These are phyloP conservation scores for silkworm (Bombyx mori) DNA, from an alignment of 1,140 invertebrate genomes.

Conservation along the genomic window ASM3026992v2 NC_085111.1:15385501-15386000, in stretches of 20 bases:
- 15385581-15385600: background rate
- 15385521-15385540: too few relatives aligned
- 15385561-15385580: background rate
- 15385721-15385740: constrained; percentile 9
- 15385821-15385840: constrained; percentile 5
- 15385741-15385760: constrained; percentile 1
- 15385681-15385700: background rate
- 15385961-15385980: too few relatives aligned
- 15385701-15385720: constrained; percentile 12
- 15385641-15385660: background rate
- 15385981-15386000: too few relatives aligned
- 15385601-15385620: too few relatives aligned
- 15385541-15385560: too few relatives aligned
- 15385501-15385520: too few relatives aligned
- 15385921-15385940: too few relatives aligned
- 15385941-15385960: too few relatives aligned
- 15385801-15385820: constrained; percentile 8
- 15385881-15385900: constrained; percentile 1
- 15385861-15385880: constrained; percentile 5
- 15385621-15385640: background rate
- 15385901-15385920: too few relatives aligned
- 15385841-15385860: background rate
- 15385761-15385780: constrained; percentile 2
- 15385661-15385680: too few relatives aligned
- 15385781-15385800: constrained; percentile 5